A percentile compares a stretch with the other conserved stretches of the same genome.
Conservation (phyloP, 2,113 vertebrate species). For the Phycodurus eques region DNA sequence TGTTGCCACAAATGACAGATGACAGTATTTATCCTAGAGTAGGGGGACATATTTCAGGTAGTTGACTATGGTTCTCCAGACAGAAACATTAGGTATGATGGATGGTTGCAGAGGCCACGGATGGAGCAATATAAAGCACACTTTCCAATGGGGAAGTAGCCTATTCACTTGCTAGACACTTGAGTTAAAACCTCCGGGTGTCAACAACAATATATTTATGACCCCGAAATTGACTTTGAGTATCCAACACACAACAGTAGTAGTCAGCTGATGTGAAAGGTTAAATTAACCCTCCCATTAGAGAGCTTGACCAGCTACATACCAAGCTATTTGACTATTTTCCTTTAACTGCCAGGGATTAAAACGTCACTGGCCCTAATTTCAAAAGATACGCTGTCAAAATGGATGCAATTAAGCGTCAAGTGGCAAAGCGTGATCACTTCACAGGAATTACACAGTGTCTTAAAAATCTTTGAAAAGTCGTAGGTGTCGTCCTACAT, state of each 20-base stretch:
- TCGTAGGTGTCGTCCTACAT: too few species aligned
- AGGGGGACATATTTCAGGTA: constrained; percentile 67
- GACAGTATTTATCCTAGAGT: constrained; percentile 65
- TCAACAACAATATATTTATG: constrained; percentile 7
- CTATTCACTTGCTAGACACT: constrained; percentile 41
- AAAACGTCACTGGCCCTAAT: neutral
- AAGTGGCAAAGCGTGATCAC: neutral
- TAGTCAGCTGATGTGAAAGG: neutral
- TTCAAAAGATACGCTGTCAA: neutral
- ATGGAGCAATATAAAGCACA: constrained; percentile 33
- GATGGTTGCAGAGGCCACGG: constrained; percentile 42
- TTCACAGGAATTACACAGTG: neutral
- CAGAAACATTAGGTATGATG: constrained; percentile 60
- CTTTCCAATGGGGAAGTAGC: constrained; percentile 45
- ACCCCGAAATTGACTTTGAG: neutral
- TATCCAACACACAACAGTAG: neutral
- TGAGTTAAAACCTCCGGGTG: constrained; percentile 31
- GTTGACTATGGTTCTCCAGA: constrained; percentile 60
- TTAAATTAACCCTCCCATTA: neutral
- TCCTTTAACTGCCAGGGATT: neutral
- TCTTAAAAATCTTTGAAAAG: too few species aligned
- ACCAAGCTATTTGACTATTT: neutral
- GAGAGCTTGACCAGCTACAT: neutral
- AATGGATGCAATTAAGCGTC: neutral
- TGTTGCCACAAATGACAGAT: constrained; percentile 61